Conservation (phyloP, 2,888 invertebrate species). For the Agonopterix subpropinquella region DNA sequence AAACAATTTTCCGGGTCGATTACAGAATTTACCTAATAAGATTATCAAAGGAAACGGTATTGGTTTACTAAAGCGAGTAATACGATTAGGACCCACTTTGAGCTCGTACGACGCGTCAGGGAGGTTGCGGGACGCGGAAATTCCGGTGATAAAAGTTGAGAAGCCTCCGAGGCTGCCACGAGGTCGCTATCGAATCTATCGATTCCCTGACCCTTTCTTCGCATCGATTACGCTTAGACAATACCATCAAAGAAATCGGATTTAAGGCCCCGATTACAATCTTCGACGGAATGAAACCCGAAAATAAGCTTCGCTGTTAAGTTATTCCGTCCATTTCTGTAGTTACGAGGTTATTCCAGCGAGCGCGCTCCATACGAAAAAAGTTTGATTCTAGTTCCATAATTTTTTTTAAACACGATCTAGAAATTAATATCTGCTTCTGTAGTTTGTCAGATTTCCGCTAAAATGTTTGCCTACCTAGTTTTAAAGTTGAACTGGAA, state of each 20-base stretch:
- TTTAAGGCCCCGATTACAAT: conserved; percentile 19
- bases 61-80: conserved; percentile 1
- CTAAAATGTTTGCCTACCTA: too few species aligned
- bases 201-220: conserved; percentile 16
- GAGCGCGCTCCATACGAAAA: too few species aligned
- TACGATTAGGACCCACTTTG: conserved; percentile 13
- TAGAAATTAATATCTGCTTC: too few species aligned
- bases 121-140: conserved; percentile 19
- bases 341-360: too few species aligned
- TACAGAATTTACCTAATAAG: too few species aligned
- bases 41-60: too few species aligned
- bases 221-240: conserved; percentile 14
- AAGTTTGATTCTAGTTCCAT: too few species aligned
- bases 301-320: conserved; percentile 15
- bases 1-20: too few species aligned
- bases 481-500: too few species aligned
- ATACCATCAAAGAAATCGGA: conserved; percentile 24
- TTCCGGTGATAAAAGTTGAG: conserved; percentile 24
- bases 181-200: conserved; percentile 13
- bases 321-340: too few species aligned
- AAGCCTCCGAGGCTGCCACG: conserved; percentile 6
- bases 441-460: too few species aligned
- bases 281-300: conserved; percentile 21
- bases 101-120: conserved; percentile 4
- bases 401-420: too few species aligned